Evolutionary conservation across 30 jellyfish, hydroid and myxozoan genomes (phyloP).

Genomic region (Aurelia coerulea): DNA sequence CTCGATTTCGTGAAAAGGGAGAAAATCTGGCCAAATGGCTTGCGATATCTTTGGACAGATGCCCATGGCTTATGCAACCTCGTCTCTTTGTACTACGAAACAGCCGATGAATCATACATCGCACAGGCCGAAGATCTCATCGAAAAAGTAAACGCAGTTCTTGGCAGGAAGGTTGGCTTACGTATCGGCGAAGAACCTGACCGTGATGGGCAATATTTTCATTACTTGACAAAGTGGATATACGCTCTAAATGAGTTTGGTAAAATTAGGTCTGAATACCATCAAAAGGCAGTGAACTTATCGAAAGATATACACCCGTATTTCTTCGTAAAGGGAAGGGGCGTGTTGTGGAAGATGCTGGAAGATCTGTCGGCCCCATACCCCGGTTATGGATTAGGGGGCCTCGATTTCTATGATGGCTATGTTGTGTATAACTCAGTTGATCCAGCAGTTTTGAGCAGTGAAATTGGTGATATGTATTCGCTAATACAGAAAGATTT

Average conservation of each 20-base stretch:
- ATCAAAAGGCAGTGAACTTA: conserved; percentile 43
- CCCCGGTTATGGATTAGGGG: conserved; percentile 64
- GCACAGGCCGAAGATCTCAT: conserved; percentile 29
- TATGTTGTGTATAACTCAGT: conserved; percentile 30
- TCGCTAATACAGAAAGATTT: conserved; percentile 38
- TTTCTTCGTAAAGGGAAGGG: conserved; percentile 47
- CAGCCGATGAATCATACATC: conserved; percentile 18
- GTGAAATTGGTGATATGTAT: conserved; percentile 37
- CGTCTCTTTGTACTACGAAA: conserved; percentile 10
- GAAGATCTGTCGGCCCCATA: conserved; percentile 40
- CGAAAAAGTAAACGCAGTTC: conserved; percentile 1
- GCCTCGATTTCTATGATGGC: conserved; percentile 51
- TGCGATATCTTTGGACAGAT: conserved; percentile 60
- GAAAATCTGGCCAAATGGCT: conserved; percentile 52
- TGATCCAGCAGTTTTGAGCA: conserved; percentile 44
- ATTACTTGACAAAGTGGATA: conserved; percentile 61
- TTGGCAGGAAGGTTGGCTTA: conserved; percentile 34
- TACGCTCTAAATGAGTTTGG: conserved; percentile 46
- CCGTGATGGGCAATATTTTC: conserved; percentile 61
- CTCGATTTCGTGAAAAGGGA: conserved; percentile 39
- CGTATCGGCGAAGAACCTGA: conserved; percentile 61
- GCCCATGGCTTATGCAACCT: conserved; percentile 56
- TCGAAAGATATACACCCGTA: conserved; percentile 42
- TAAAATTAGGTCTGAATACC: conserved; percentile 32
- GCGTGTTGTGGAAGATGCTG: conserved; percentile 48